Evolutionary conservation across 2,888 invertebrate genomes (phyloP).

Genomic region (Drosophila borborema): DNA sequence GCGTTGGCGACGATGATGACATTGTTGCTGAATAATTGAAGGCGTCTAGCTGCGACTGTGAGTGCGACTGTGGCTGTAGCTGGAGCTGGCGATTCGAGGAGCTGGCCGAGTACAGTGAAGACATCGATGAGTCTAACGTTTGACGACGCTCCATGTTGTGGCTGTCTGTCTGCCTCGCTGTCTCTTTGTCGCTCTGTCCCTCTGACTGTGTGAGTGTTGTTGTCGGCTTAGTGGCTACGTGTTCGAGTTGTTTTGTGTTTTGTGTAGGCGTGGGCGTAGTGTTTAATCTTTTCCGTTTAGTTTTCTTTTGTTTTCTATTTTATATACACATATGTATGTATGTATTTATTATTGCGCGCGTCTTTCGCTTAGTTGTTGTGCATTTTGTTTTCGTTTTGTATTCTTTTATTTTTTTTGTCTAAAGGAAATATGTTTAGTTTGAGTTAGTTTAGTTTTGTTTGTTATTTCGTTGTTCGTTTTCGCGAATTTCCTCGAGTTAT

Average conservation of each 20-base stretch:
- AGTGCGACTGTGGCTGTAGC: constrained; percentile 49
- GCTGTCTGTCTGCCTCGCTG: constrained; percentile 3
- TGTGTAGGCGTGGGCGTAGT: constrained; percentile 67
- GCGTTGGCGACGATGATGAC: constrained; percentile 83
- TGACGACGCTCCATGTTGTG: constrained; percentile 78
- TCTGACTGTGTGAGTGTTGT: constrained; percentile 32
- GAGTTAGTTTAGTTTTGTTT: constrained; percentile 19
- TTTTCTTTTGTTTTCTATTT: constrained; percentile 51
- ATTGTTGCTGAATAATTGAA: constrained; percentile 82
- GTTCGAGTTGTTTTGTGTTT: constrained; percentile 56
- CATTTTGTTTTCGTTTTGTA: constrained; percentile 31
- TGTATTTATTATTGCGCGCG: constrained; percentile 37
- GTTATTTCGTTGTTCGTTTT: constrained; percentile 33
- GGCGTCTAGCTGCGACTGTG: constrained; percentile 70
- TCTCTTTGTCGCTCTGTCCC: neutral
- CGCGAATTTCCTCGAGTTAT: constrained; percentile 32
- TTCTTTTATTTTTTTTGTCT: constrained; percentile 13
- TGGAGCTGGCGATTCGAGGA: constrained; percentile 68
- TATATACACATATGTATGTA: neutral
- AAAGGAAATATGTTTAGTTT: constrained; percentile 18
- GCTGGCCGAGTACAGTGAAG: constrained; percentile 82
- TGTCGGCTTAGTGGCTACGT: constrained; percentile 66
- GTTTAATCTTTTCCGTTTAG: constrained; percentile 72
- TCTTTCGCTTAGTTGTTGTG: constrained; percentile 41
- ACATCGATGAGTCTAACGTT: constrained; percentile 84